phyloP scores from a whole-genome alignment of 1,140 invertebrate species.

The Mercenaria mercenaria region DNA sequence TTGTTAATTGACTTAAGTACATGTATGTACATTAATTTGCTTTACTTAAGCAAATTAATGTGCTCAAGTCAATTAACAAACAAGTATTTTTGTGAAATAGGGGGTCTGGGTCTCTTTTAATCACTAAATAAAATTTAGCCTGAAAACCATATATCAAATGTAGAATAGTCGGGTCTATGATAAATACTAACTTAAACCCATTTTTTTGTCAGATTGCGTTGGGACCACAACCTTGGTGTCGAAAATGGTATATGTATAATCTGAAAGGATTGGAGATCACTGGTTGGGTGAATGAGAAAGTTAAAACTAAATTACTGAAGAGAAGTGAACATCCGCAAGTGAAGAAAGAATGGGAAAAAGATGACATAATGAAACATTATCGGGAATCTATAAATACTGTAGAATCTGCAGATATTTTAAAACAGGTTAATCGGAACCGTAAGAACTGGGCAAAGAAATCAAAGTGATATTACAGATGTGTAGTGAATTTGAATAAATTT shows the following conservation, averaged over 20 bases:
- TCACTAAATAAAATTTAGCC: no score
- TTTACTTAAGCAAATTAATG: no score
- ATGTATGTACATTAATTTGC: no score
- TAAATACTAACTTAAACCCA: no score
- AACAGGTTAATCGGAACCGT: conserved; percentile 86
- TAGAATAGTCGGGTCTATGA: no score
- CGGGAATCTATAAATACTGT: conserved; percentile 94
- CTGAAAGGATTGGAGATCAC: conserved; percentile 39
- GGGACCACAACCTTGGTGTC: conserved; percentile 42
- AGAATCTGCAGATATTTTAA: conserved; percentile 94
- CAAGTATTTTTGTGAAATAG: no score
- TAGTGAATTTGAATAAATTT: no score
- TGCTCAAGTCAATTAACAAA: no score
- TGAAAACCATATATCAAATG: no score
- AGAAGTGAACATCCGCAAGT: conserved; percentile 77
- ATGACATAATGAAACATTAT: conserved; percentile 97
- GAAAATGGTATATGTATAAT: conserved; percentile 41
- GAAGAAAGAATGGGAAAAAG: conserved; percentile 92
- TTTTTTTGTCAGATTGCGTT: conserved; percentile 45
- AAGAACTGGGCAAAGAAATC: conserved; percentile 18
- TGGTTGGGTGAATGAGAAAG: background rate
- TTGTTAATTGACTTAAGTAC: no score
- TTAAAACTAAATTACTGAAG: background rate
- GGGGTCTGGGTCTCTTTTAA: no score
- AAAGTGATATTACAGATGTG: no score